Conservation (phyloP, 2,113 vertebrate genomes). For the Mola mola region DNA sequence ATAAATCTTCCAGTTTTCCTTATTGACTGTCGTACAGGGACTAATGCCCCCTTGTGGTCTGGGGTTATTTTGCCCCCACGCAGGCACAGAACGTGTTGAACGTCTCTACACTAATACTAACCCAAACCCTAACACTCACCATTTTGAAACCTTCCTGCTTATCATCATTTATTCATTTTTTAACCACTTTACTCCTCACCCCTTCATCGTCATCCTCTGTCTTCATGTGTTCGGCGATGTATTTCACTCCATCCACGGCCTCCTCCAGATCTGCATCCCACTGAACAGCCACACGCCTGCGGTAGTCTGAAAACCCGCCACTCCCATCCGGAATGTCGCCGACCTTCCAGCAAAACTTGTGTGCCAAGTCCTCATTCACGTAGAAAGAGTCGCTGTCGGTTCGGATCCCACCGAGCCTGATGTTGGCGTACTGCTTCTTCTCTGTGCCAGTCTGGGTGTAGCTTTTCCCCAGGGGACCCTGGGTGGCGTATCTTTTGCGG, state of each 20-base stretch:
- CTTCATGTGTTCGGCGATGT: constrained; percentile 84
- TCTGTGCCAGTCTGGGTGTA: constrained; percentile 27
- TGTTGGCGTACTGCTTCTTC: constrained; percentile 51
- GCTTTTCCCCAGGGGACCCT: constrained; percentile 22
- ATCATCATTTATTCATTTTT: constrained; percentile 14
- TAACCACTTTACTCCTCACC: constrained; percentile 68
- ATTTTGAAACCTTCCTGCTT: too few species aligned
- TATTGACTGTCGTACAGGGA: too few species aligned
- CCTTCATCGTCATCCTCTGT: constrained; percentile 83
- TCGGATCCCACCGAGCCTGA: constrained; percentile 51
- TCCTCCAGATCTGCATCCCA: constrained; percentile 78
- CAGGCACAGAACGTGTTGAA: too few species aligned
- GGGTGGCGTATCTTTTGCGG: constrained; percentile 55
- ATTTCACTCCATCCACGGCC: constrained; percentile 82
- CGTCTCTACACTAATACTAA: too few species aligned
- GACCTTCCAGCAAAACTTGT: constrained; percentile 72
- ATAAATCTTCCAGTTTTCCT: too few species aligned
- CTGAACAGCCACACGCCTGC: constrained; percentile 57
- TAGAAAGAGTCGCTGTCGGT: constrained; percentile 68
- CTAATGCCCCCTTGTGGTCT: too few species aligned
- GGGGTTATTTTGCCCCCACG: too few species aligned
- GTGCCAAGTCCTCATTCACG: constrained; percentile 70
- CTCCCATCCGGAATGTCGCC: constrained; percentile 67
- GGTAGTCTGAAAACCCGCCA: constrained; percentile 63
- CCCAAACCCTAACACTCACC: too few species aligned